Conservation (phyloP, 2,113 vertebrate species). For the Leptosomus discolor region DNA sequence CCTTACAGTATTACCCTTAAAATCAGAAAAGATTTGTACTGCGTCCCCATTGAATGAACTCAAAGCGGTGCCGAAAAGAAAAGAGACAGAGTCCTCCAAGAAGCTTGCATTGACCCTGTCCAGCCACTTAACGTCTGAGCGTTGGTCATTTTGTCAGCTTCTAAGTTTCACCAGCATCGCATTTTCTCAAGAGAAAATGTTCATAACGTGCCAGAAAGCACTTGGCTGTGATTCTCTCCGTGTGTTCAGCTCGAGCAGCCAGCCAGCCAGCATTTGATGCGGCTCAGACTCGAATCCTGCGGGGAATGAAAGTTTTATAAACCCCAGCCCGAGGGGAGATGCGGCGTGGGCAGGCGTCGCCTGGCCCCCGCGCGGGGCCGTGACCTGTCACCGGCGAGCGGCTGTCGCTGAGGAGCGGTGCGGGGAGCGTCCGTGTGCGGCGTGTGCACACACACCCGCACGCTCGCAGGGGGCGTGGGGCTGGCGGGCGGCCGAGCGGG, state of each 20-base stretch:
- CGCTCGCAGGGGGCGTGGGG: not conserved
- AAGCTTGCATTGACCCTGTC: not conserved
- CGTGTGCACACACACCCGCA: accelerated
- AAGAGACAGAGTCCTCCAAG: not conserved
- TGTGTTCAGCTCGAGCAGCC: not conserved
- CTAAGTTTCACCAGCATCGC: not conserved
- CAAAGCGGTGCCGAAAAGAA: not conserved
- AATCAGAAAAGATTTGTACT: not conserved
- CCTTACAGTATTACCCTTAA: not conserved
- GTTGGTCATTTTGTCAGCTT: not conserved
- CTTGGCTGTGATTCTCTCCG: not conserved
- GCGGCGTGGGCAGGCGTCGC: not conserved
- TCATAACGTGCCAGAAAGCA: not conserved
- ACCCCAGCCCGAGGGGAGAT: not conserved
- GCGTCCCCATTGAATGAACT: not conserved
- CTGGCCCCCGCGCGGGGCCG: not conserved
- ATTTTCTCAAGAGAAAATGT: not conserved
- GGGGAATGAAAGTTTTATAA: not conserved
- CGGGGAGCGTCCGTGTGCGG: accelerated
- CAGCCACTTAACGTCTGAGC: not conserved
- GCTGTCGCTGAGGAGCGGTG: not conserved
- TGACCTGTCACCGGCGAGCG: accelerated
- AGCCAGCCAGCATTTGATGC: not conserved
- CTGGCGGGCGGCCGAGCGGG: not conserved
- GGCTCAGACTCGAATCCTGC: accelerated